Base-by-base conservation (phyloP, 1,140 invertebrate genomes). In the Cydia splendana region DNA sequence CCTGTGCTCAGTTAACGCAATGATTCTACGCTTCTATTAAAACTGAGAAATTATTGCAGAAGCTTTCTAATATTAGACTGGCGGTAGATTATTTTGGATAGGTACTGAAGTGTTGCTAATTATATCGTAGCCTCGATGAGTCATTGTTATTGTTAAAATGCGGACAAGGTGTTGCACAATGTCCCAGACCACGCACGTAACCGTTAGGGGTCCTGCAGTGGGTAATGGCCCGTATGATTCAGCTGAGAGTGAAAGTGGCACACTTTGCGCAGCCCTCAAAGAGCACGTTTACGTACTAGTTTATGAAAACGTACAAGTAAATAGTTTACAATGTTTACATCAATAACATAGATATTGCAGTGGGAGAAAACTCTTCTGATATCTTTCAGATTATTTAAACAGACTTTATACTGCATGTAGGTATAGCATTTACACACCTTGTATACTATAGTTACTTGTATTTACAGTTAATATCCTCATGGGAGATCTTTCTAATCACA, bases 211-310 rank as follows among this genome's bases (percentile, higher is more conserved):
- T 91, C 88, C 91, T 90, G 87, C 48, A 79, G 82, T n/a, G n/a
- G n/a, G n/a, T 87, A 89, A 90, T 79, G 76, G 79, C 65, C 74
- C 15, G 73, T 42, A 78, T 92, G 90, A 91, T 79, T 92, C 89
- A 91, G 76, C 78, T 76, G 87, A 88, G 77, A 90, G 91, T 91
- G 91, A 92, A 92, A 92, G 90, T 88, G 83, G 82, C 82, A 88
- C 85, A 85, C 88, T 87, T 86, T 82, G 74, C 80, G 74, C 77
- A 81, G 79, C 78, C 82, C 80, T 71, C 67, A 13, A 18, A 1
- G 15, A 0, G 15, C 20, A 12, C 18, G 20, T 62, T 62, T 24
- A 62, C 57, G 57, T 62, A 10, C 18, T 57, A 57, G 53, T 57
- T 57, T 18, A 24, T 62, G 9, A 24, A 62, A 24, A 24, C 57